Evolutionary conservation across 2,888 invertebrate species (phyloP).

Genomic region (Ptilodon capucinus): DNA sequence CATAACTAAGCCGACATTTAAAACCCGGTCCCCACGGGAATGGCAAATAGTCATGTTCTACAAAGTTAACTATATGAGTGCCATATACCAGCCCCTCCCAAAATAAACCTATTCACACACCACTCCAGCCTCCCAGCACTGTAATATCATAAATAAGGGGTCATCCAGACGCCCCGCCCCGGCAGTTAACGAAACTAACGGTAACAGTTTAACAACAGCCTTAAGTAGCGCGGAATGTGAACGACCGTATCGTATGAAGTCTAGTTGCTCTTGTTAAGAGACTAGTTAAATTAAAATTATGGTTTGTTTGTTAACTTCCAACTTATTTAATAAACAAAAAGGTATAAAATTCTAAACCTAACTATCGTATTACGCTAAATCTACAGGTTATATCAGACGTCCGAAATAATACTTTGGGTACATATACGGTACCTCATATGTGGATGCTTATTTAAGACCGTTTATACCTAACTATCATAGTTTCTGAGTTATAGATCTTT

Average conservation of each 20-base stretch:
- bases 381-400: too few species aligned
- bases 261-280: slow-evolving; percentile 13
- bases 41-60: neutral
- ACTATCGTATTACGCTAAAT: too few species aligned
- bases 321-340: neutral
- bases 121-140: slow-evolving; percentile 3
- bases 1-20: neutral
- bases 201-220: slow-evolving; percentile 43
- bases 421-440: too few species aligned
- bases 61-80: neutral
- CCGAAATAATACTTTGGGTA: too few species aligned
- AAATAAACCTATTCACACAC: slow-evolving; percentile 35
- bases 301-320: neutral
- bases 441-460: too few species aligned
- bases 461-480: too few species aligned
- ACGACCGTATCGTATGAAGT: slow-evolving; percentile 13
- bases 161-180: slow-evolving; percentile 28
- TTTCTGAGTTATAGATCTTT: too few species aligned
- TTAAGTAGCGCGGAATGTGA: slow-evolving; percentile 31
- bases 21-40: too few species aligned
- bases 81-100: neutral
- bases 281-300: neutral
- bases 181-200: slow-evolving; percentile 38
- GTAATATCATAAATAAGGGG: slow-evolving; percentile 37
- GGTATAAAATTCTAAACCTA: too few species aligned